These are phyloP conservation scores for Entomobrya multifasciata DNA, from an alignment of 2,888 invertebrate species.

Conservation along the genomic window DNA sequence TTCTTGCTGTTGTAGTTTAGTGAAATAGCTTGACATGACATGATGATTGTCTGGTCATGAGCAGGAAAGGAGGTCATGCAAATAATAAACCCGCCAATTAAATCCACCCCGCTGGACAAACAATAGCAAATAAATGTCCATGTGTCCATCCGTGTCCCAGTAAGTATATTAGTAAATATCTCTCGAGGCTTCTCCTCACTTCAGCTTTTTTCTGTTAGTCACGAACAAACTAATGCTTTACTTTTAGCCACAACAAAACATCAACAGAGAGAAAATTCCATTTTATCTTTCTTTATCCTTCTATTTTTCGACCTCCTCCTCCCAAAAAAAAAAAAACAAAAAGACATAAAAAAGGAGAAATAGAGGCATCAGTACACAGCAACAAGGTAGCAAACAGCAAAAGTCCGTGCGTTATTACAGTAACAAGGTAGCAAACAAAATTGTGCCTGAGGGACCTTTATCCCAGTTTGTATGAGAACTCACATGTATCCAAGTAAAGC, in stretches of 20 bases:
- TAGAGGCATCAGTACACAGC: not conserved
- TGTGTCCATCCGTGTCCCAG: too few relatives aligned
- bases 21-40: too few relatives aligned
- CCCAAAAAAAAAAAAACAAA: not conserved
- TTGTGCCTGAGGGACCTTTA: conserved; percentile 60
- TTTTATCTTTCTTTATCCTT: conserved; percentile 29
- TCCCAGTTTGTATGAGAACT: conserved; percentile 32
- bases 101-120: conserved; percentile 38
- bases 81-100: conserved; percentile 49
- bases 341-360: conserved; percentile 15
- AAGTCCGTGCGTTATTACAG: conserved; percentile 43
- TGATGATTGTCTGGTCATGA: not conserved
- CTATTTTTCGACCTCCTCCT: not conserved
- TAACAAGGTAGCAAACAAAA: conserved; percentile 59
- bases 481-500: too few relatives aligned
- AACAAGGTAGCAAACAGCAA: not conserved
- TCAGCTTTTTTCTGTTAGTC: not conserved
- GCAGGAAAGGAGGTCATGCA: conserved; percentile 38
- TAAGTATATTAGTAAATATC: conserved; percentile 34
- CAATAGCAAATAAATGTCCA: conserved; percentile 25
- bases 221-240: conserved; percentile 15
- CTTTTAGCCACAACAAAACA: conserved; percentile 40
- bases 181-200: conserved; percentile 27
- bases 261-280: not conserved
- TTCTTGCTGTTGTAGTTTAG: too few relatives aligned